Evolutionary conservation across 2,797 vertebrate species (phyloP).

Genomic region (Scyliorhinus canicula): DNA sequence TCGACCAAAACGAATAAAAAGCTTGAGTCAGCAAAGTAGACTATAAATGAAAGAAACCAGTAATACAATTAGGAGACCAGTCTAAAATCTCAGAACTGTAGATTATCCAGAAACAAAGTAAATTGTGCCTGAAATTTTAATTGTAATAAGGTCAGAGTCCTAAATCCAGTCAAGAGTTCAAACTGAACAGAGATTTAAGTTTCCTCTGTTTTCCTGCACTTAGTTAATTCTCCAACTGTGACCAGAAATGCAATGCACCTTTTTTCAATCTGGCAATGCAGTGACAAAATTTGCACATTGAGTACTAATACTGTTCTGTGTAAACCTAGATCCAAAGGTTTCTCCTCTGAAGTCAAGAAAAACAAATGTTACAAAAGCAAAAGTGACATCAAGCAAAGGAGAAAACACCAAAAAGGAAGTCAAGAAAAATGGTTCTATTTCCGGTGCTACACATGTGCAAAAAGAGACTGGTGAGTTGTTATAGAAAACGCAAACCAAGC

Average conservation of each 20-base stretch:
- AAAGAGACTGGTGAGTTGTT: conserved; percentile 61
- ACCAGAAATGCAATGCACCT: not conserved
- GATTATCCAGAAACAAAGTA: not conserved
- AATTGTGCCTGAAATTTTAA: not conserved
- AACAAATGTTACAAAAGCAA: conserved; percentile 49
- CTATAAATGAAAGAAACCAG: not conserved
- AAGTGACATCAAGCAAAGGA: conserved; percentile 52
- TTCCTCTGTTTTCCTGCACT: not conserved
- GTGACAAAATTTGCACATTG: not conserved
- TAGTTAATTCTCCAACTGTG: not conserved
- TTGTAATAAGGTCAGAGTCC: not conserved
- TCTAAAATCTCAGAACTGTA: not conserved
- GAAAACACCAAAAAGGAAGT: conserved; percentile 51
- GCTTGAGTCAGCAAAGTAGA: not conserved
- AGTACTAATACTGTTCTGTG: conserved; percentile 42
- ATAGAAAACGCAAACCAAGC: too few species aligned
- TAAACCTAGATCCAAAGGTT: conserved; percentile 51
- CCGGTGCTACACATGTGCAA: conserved; percentile 43
- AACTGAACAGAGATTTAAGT: not conserved
- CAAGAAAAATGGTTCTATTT: conserved; percentile 51
- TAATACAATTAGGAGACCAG: not conserved
- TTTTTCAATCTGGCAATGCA: not conserved
- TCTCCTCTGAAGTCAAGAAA: conserved; percentile 47
- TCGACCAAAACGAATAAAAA: not conserved
- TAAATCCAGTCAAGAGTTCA: not conserved